These are phyloP conservation scores for Malachius bipustulatus DNA, from an alignment of 2,888 invertebrate species.

Conservation along the genomic window DNA sequence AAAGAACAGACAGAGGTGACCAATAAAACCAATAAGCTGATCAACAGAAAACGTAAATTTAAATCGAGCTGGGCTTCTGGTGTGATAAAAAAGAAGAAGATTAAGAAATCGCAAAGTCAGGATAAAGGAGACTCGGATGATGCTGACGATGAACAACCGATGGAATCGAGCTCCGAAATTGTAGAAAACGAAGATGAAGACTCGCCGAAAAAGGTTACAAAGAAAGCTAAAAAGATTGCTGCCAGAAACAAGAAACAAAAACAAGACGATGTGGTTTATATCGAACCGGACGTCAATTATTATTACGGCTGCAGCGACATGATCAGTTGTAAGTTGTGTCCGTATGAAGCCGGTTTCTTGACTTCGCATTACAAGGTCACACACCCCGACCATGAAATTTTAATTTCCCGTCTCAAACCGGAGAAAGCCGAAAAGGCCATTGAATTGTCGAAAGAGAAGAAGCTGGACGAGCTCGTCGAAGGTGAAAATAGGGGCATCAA, in stretches of 20 bases:
- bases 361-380: constrained; percentile 52
- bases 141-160: background rate
- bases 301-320: constrained; percentile 35
- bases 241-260: background rate
- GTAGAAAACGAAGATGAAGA: background rate
- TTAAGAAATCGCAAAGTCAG: constrained; percentile 22
- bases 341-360: constrained; percentile 46
- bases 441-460: no score
- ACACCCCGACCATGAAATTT: constrained; percentile 53
- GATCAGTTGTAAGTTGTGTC: constrained; percentile 50
- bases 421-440: constrained; percentile 36
- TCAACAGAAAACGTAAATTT: background rate
- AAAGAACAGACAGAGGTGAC: background rate
- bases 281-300: constrained; percentile 35
- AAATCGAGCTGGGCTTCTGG: constrained; percentile 22
- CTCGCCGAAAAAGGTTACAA: no score
- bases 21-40: background rate
- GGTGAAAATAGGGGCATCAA: background rate
- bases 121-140: background rate
- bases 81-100: constrained; percentile 31
- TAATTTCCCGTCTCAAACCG: constrained; percentile 48
- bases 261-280: background rate
- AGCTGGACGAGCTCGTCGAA: constrained; percentile 12
- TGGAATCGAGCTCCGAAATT: background rate
- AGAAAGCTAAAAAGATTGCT: constrained; percentile 3